These are phyloP conservation scores for Aricia artaxerxes DNA, from an alignment of 2,888 invertebrate species.

Conservation along the genomic window DNA sequence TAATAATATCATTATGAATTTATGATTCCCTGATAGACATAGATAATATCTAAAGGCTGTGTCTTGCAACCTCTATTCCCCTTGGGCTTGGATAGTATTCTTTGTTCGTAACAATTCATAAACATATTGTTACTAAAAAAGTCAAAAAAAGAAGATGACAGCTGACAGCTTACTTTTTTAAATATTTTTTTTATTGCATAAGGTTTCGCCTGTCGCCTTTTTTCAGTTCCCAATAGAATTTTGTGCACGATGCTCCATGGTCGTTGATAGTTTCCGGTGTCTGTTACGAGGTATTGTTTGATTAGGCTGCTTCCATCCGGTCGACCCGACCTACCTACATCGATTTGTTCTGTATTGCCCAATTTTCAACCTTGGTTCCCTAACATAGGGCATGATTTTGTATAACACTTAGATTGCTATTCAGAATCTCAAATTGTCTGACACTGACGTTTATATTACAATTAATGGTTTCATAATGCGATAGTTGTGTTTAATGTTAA, in stretches of 20 bases:
- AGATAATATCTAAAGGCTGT: too few relatives aligned
- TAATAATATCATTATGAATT: not conserved
- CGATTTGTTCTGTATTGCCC: not conserved
- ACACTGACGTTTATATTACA: not conserved
- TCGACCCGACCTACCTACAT: constrained; percentile 1
- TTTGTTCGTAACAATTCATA: too few relatives aligned
- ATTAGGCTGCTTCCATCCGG: constrained; percentile 16
- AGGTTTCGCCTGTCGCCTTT: not conserved
- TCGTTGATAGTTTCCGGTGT: constrained; percentile 67
- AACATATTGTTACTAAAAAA: too few relatives aligned
- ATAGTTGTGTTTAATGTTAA: not conserved
- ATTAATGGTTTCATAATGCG: not conserved
- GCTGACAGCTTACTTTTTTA: not conserved
- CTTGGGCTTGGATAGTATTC: too few relatives aligned
- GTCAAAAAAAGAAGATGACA: too few relatives aligned
- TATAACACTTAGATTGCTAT: not conserved
- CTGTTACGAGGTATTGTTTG: constrained; percentile 48
- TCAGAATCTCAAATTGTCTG: constrained; percentile 8
- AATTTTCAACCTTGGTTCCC: not conserved
- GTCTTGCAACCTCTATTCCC: too few relatives aligned
- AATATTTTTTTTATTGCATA: not conserved
- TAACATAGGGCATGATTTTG: not conserved
- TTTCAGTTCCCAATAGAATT: not conserved
- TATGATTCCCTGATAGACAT: not conserved
- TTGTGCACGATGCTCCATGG: not conserved